These are phyloP conservation scores for Odontophorus gujanensis DNA, from an alignment of 2,113 vertebrate genomes.

Conservation along the genomic window DNA sequence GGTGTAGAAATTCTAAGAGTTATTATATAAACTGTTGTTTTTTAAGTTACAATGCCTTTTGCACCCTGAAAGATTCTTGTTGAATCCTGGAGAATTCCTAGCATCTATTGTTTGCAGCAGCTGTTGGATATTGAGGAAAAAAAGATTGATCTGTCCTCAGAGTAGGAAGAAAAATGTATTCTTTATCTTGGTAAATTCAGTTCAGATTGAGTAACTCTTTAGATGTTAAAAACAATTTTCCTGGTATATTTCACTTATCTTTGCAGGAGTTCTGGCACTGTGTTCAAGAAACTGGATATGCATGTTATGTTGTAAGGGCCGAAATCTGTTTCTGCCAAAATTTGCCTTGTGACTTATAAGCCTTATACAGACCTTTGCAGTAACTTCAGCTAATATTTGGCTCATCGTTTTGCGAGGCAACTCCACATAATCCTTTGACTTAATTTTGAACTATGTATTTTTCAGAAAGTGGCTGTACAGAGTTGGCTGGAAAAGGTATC, in stretches of 20 bases:
- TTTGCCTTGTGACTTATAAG: not conserved
- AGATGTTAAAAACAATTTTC: conserved; percentile 60
- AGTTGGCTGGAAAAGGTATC: not conserved
- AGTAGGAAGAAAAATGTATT: conserved; percentile 38
- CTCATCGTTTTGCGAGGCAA: conserved; percentile 42
- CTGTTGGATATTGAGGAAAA: conserved; percentile 17
- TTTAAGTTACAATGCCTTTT: not conserved
- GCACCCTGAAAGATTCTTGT: not conserved
- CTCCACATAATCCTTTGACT: conserved; percentile 49
- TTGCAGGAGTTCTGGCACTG: conserved; percentile 22
- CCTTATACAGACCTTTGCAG: conserved; percentile 17
- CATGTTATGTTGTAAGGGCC: conserved; percentile 5
- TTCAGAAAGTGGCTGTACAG: not conserved
- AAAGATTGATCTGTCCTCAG: not conserved
- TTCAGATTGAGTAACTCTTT: conserved; percentile 14
- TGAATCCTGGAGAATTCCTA: not conserved
- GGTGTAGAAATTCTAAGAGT: not conserved
- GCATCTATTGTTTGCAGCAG: conserved; percentile 34
- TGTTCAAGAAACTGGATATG: not conserved
- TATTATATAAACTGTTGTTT: not conserved
- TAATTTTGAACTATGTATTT: conserved; percentile 17
- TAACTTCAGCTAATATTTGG: conserved; percentile 52
- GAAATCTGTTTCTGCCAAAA: conserved; percentile 41
- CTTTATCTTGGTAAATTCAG: conserved; percentile 50
- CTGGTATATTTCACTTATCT: conserved; percentile 42